phyloP scores from a whole-genome alignment of 1,140 invertebrate species.

The Babylonia areolata region DNA sequence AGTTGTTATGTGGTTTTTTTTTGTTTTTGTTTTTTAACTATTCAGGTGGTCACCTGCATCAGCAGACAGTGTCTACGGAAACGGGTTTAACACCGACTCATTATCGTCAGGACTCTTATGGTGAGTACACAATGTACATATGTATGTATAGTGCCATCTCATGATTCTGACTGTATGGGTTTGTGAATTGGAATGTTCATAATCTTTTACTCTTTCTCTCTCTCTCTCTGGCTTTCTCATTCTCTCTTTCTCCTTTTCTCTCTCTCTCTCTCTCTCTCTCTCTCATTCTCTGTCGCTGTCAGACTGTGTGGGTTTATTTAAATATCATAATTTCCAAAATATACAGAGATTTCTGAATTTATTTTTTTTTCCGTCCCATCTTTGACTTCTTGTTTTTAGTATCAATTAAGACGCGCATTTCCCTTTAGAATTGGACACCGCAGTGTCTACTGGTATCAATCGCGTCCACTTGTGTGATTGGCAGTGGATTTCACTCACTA shows the following conservation, averaged over 20 bases:
- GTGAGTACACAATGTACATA: neutral
- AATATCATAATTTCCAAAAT: too few relatives aligned
- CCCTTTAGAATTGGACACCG: neutral
- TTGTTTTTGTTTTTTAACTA: too few relatives aligned
- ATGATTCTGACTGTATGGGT: neutral
- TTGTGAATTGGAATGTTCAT: too few relatives aligned
- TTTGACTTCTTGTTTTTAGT: neutral
- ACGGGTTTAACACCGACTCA: conserved; percentile 13
- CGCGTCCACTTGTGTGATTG: too few relatives aligned
- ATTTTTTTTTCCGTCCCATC: neutral
- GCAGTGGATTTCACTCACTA: too few relatives aligned
- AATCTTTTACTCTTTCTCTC: neutral
- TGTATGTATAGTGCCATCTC: neutral
- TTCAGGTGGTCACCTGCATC: neutral
- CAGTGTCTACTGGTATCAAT: too few relatives aligned
- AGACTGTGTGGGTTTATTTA: too few relatives aligned
- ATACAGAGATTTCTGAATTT: neutral
- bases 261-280: neutral
- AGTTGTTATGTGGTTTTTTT: neutral
- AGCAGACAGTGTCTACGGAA: conserved; percentile 17
- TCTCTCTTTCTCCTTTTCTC: neutral
- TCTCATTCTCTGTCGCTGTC: neutral
- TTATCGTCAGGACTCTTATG: conserved; percentile 4
- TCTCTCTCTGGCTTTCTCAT: neutral
- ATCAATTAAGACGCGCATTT: neutral